A percentile compares a stretch with the other conserved stretches of the same genome.
Evolutionary conservation across 2,113 vertebrate genomes (phyloP).

Genomic region (Elephantulus edwardii): DNA sequence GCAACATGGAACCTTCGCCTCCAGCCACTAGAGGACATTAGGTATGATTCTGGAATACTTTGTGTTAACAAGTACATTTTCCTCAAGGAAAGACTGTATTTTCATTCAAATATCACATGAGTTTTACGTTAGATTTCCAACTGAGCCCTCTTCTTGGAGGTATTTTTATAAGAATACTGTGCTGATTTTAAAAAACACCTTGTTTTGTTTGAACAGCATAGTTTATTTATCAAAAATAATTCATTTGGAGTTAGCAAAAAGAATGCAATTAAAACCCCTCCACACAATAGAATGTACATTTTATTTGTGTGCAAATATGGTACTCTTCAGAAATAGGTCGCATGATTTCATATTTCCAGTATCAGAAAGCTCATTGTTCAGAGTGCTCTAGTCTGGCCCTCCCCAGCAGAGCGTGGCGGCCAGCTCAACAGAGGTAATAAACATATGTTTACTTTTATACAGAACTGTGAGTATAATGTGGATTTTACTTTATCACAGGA

Average conservation of each 20-base stretch:
- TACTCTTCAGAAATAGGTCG: background rate
- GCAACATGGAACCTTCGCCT: background rate
- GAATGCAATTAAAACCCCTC: too few relatives aligned
- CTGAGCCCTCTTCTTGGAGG: background rate
- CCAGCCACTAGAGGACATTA: background rate
- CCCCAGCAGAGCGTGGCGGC: background rate
- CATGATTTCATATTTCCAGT: conserved; percentile 23
- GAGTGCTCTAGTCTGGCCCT: background rate
- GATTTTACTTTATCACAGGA: conserved; percentile 33
- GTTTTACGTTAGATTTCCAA: background rate
- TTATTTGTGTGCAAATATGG: background rate
- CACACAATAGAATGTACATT: background rate
- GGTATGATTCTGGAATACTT: background rate
- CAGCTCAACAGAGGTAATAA: conserved; percentile 16
- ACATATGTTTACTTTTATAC: background rate
- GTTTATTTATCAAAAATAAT: background rate
- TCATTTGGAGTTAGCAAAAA: background rate
- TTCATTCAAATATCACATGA: background rate
- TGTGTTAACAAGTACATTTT: background rate
- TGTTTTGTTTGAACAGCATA: background rate
- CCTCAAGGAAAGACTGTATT: background rate
- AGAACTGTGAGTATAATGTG: background rate
- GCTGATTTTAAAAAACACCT: background rate
- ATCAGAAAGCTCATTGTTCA: background rate
- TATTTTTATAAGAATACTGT: background rate